phyloP scores from a whole-genome alignment of 2,888 invertebrate genomes.

The Monochamus alternatus region DNA sequence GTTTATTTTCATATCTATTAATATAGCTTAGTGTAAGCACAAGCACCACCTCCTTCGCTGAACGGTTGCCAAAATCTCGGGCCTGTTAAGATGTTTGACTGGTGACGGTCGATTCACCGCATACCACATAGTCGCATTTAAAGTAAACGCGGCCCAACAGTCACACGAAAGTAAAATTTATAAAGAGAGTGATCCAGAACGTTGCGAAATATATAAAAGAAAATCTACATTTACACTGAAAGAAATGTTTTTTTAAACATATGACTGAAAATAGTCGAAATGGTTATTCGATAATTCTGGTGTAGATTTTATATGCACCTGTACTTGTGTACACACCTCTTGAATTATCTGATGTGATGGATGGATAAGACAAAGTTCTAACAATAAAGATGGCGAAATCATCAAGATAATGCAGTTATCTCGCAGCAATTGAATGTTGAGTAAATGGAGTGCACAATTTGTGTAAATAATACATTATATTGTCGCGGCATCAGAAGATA shows the following conservation, averaged over 20 bases:
- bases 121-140: conserved; percentile 25
- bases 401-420: neutral
- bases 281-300: too few relatives aligned
- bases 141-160: neutral
- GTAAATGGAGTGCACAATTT: too few relatives aligned
- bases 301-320: neutral
- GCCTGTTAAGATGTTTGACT: conserved; percentile 49
- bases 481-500: too few relatives aligned
- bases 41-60: conserved; percentile 51
- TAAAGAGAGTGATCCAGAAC: too few relatives aligned
- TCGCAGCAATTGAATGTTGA: neutral
- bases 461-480: too few relatives aligned
- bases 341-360: neutral
- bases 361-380: neutral
- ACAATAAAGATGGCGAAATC: neutral
- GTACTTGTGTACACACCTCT: neutral
- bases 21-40: conserved; percentile 62
- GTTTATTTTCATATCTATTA: conserved; percentile 67
- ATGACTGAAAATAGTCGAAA: too few relatives aligned
- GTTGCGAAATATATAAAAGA: too few relatives aligned
- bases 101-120: conserved; percentile 42
- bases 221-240: too few relatives aligned
- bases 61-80: conserved; percentile 57
- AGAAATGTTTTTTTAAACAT: too few relatives aligned
- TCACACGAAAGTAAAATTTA: too few relatives aligned